Conservation (phyloP, 2,888 invertebrate species). For the Druceiella hillmani region DNA sequence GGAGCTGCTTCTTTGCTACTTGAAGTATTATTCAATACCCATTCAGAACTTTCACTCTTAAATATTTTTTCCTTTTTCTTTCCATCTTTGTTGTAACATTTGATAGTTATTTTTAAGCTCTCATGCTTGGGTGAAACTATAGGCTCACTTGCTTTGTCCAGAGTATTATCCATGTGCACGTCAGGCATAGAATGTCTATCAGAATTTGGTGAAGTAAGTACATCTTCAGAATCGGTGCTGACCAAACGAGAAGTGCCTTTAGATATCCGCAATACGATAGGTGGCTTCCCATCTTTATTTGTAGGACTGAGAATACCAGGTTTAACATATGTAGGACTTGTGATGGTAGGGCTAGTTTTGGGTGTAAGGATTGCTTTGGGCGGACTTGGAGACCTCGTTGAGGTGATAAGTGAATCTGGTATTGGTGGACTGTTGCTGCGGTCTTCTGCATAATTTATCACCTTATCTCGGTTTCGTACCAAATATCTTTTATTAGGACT, state of each 20-base stretch:
- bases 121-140: slow-evolving; percentile 49
- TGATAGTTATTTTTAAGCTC: slow-evolving; percentile 49
- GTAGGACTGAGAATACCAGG: slow-evolving; percentile 43
- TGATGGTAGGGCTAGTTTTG: slow-evolving; percentile 41
- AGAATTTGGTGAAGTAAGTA: slow-evolving; percentile 50
- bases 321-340: slow-evolving; percentile 38
- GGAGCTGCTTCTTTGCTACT: no score
- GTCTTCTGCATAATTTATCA: slow-evolving; percentile 61
- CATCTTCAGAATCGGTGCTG: slow-evolving; percentile 60
- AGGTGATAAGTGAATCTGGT: slow-evolving; percentile 13
- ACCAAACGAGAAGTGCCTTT: slow-evolving; percentile 65
- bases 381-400: slow-evolving; percentile 30
- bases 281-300: slow-evolving; percentile 56
- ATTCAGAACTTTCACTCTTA: slow-evolving; percentile 48
- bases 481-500: slow-evolving; percentile 46
- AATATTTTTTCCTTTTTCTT: slow-evolving; percentile 47
- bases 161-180: slow-evolving; percentile 40
- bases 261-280: slow-evolving; percentile 83
- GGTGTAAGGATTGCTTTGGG: slow-evolving; percentile 36
- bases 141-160: slow-evolving; percentile 40
- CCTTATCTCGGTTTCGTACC: slow-evolving; percentile 53
- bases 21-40: slow-evolving; percentile 8
- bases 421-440: slow-evolving; percentile 45
- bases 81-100: slow-evolving; percentile 38
- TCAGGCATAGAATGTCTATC: slow-evolving; percentile 49